Conservation (phyloP, 2,113 vertebrate genomes). For the Heteronetta atricapilla region DNA sequence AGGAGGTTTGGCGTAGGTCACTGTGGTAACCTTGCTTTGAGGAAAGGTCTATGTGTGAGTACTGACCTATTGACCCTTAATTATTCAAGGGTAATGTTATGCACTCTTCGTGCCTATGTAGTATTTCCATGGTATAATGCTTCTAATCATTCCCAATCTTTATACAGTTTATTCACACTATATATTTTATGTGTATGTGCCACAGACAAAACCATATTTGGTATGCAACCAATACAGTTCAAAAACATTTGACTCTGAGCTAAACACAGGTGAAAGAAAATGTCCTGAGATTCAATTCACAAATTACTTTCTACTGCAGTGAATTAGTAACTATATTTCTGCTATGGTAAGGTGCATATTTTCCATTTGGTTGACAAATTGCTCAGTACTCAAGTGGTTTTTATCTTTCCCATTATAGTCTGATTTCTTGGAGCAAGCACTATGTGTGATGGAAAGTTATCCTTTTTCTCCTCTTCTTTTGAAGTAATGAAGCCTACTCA, state of each 20-base stretch:
- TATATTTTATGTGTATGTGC: background rate
- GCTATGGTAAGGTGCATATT: background rate
- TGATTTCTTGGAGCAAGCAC: background rate
- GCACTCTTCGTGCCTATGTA: background rate
- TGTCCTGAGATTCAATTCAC: background rate
- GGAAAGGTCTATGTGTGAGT: background rate
- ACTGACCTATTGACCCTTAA: constrained; percentile 39
- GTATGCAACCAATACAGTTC: background rate
- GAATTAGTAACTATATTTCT: constrained; percentile 24
- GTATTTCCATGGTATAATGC: background rate
- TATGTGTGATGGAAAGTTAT: background rate
- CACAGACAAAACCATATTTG: background rate
- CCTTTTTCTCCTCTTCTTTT: background rate
- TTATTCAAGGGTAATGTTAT: background rate
- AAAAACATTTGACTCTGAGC: background rate
- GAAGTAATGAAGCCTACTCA: background rate
- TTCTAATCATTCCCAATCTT: background rate
- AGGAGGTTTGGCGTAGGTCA: constrained; percentile 53
- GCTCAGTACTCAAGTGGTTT: background rate
- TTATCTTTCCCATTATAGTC: background rate
- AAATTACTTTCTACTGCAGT: background rate
- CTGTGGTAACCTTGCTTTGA: constrained; percentile 6
- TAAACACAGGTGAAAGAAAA: background rate
- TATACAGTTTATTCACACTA: background rate
- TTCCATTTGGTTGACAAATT: background rate